phyloP scores from a whole-genome alignment of 2,113 vertebrate genomes.

The Thamnophis sirtalis region DNA sequence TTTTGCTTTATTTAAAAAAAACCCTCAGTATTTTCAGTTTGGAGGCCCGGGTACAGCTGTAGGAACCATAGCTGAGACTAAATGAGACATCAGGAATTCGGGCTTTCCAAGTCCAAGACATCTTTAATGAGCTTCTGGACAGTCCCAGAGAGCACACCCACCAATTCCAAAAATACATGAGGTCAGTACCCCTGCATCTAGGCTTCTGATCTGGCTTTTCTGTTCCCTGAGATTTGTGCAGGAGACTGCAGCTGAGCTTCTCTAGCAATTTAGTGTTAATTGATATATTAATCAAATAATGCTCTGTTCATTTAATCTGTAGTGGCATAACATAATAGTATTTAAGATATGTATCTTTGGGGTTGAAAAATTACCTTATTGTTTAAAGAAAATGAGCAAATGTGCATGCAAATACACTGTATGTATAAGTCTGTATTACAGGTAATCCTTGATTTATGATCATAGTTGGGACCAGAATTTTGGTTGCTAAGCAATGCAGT shows the following conservation, averaged over 20 bases:
- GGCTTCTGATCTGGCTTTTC: not conserved
- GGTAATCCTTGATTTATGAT: not conserved
- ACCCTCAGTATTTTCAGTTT: not conserved
- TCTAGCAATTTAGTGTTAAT: not conserved
- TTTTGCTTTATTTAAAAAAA: not conserved
- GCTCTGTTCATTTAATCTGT: not conserved
- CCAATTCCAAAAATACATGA: not conserved
- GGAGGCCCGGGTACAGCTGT: not conserved
- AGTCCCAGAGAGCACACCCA: not conserved
- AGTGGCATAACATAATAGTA: not conserved
- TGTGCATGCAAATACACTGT: not conserved
- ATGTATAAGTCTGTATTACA: not conserved
- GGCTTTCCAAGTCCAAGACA: not conserved
- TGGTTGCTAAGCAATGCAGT: not conserved
- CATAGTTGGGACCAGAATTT: not conserved
- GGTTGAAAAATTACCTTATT: not conserved
- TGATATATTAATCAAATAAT: not conserved
- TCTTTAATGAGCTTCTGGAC: not conserved
- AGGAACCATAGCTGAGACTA: not conserved
- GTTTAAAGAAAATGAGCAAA: not conserved
- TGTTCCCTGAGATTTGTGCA: not conserved
- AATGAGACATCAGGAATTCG: not conserved
- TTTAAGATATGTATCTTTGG: not conserved
- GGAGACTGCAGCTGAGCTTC: not conserved
- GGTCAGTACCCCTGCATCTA: not conserved